Percentiles rank a stretch among this genome's conserved stretches.
These are phyloP conservation scores for Drosophila vallismaia DNA, from an alignment of 2,888 invertebrate genomes.

Conservation along the genomic window DNA sequence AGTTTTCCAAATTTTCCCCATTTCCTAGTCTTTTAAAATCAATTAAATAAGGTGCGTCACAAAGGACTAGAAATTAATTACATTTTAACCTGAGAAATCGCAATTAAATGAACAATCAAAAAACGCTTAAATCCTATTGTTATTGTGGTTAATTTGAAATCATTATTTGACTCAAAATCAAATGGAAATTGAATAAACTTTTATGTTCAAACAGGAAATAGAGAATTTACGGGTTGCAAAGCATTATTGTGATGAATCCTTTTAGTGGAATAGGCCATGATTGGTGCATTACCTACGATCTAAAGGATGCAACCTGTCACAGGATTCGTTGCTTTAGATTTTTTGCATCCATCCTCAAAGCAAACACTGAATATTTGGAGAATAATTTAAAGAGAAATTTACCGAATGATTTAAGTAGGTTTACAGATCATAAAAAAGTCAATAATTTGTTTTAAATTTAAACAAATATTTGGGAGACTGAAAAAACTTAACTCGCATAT, in stretches of 20 bases:
- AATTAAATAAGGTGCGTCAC: not conserved
- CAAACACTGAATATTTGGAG: not conserved
- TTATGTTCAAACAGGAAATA: no score
- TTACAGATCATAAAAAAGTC: no score
- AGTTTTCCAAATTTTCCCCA: constrained; percentile 17
- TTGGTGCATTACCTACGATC: not conserved
- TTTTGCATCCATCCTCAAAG: not conserved
- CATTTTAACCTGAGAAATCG: constrained; percentile 2
- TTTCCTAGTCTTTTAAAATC: not conserved
- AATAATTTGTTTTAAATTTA: not conserved
- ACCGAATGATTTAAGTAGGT: no score
- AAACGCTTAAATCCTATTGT: not conserved
- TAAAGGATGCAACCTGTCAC: not conserved
- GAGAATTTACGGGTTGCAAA: no score
- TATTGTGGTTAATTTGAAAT: not conserved
- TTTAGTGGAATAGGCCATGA: not conserved
- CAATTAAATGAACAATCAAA: constrained; percentile 8
- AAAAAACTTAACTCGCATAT: constrained; percentile 10
- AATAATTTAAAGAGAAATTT: no score
- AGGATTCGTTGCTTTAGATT: not conserved
- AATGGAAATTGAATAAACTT: no score
- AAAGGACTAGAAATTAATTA: constrained; percentile 7
- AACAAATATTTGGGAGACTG: not conserved
- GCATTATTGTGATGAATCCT: no score
- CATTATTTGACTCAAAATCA: no score